These are phyloP conservation scores for Miltochrista miniata DNA, from an alignment of 2,888 invertebrate genomes.

Conservation along the genomic window DNA sequence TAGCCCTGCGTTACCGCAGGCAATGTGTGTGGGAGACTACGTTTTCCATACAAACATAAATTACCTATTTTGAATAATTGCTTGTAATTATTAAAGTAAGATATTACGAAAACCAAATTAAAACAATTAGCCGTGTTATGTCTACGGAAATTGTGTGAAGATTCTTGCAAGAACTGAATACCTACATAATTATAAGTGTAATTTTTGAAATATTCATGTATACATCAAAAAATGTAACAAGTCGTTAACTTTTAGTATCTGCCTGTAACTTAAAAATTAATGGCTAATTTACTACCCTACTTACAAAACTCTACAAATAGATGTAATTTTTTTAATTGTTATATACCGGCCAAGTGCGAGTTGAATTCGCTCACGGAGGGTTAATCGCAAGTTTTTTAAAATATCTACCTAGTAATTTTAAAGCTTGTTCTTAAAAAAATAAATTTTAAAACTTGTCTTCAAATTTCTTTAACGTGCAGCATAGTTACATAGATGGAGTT, in stretches of 20 bases:
- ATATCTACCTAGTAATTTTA: too few species aligned
- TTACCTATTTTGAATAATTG: constrained; percentile 30
- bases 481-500: too few species aligned
- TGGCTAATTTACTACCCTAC: background rate
- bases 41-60: too few species aligned
- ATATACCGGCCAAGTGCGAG: too few species aligned
- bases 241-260: background rate
- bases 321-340: background rate
- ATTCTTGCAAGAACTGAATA: constrained; percentile 21
- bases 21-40: too few species aligned
- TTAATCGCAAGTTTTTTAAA: too few species aligned
- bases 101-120: constrained; percentile 25
- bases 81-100: constrained; percentile 25
- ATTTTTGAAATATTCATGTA: background rate
- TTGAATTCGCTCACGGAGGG: too few species aligned
- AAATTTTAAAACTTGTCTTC: too few species aligned
- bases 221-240: background rate
- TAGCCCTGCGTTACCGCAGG: too few species aligned
- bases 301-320: too few species aligned
- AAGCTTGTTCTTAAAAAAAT: too few species aligned
- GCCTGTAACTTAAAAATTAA: background rate
- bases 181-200: constrained; percentile 14
- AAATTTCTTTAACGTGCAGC: too few species aligned
- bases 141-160: constrained; percentile 28
- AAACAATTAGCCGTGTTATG: constrained; percentile 32